A percentile compares a stretch with the other conserved stretches of the same genome.
These are phyloP conservation scores for Apostichopus leukothele DNA, from an alignment of 53 echinoderm and acorn worm species.

Conservation along the genomic window DNA sequence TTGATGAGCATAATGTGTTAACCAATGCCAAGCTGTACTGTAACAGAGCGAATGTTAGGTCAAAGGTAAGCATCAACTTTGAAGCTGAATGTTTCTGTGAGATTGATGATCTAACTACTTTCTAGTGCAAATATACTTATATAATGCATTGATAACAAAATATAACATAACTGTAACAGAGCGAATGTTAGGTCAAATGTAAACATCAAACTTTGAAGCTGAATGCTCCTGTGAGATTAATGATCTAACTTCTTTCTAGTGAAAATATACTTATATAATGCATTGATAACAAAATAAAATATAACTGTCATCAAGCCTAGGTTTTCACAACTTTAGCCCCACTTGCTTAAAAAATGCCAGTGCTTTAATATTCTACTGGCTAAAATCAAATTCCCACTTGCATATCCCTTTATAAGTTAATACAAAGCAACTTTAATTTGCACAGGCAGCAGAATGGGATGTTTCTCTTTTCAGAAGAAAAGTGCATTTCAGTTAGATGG, in stretches of 20 bases:
- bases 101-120: too few species aligned
- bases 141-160: neutral
- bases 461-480: too few species aligned
- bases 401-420: too few species aligned
- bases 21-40: constrained; percentile 96
- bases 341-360: too few species aligned
- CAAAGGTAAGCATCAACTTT: constrained; percentile 69
- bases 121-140: too few species aligned
- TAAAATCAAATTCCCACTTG: too few species aligned
- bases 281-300: neutral
- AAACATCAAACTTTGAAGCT: neutral
- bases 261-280: neutral
- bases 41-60: constrained; percentile 84
- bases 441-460: too few species aligned
- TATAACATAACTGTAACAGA: constrained; percentile 66
- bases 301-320: constrained; percentile 75
- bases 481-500: too few species aligned
- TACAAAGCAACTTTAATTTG: too few species aligned
- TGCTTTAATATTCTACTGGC: too few species aligned
- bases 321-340: too few species aligned
- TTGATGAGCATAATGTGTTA: constrained; percentile 85
- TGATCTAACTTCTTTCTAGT: too few species aligned
- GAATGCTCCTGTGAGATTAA: neutral
- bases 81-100: neutral
- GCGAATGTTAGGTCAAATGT: constrained; percentile 89